Base-by-base conservation (phyloP, 2,113 vertebrate genomes). In the Nicator chloris region DNA sequence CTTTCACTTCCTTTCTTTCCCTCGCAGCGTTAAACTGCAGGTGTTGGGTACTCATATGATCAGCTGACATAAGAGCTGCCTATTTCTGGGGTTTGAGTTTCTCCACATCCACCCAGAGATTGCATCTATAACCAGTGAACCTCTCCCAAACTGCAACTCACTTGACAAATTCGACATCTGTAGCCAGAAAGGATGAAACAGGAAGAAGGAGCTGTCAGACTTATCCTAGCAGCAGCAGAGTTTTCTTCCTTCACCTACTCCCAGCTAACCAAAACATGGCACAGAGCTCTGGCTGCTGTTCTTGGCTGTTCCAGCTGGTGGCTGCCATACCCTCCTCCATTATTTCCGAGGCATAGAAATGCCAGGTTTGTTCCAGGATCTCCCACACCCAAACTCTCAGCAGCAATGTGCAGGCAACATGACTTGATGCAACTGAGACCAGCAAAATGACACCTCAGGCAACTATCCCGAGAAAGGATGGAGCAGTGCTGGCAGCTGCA, bases 211-310 rank as follows among this genome's bases (percentile, higher is more conserved):
- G 57, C 83, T 93, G 92, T 54, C 83, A 96, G 92, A 93, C 51
- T 44, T 40, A 47, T 12, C 77, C 64, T 88, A 81, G 68, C 86
- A 90, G 79, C 28, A 78, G 71, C 51, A 60, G 51, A 68, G 56
- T 76, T 88, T 88, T 90, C 47, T 49, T 84, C 83, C 70, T 63
- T 93, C 95, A 90, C 91, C 61, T 94, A 57, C 86, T 93, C 72
- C 64, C 80, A 95, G 80, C 72, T 84, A 93, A 86, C 94, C 88
- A 70, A 96, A 96, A 90, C 13, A 86, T 53, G 51, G 91, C 60
- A 76, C 59, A n/a, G 85, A 86, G 69, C 64, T 93, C 50, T 95
- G 96, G 96, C 92, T 95, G 96, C 86, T 89, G 83, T 30, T 64
- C 71, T 60, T 65, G 40, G 45, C 82, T 88, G 79, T n/a, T 71